phyloP scores from a whole-genome alignment of 2,888 invertebrate species.

The Spicauda simplicius region DNA sequence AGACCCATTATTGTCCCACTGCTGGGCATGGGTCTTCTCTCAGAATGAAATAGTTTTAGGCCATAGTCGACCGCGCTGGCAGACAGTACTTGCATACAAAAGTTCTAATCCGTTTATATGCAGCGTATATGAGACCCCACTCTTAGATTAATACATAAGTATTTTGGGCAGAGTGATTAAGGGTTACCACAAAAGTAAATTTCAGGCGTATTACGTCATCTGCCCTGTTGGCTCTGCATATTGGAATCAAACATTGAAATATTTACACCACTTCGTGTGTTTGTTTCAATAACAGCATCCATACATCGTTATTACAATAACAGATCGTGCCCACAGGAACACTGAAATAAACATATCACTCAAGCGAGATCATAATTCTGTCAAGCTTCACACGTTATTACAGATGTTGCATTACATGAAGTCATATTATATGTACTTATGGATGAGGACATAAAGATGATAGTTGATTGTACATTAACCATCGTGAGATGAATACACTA shows the following conservation, averaged over 20 bases:
- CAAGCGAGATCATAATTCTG: conserved; percentile 63
- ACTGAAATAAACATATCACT: conserved; percentile 62
- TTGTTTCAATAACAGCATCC: conserved; percentile 37
- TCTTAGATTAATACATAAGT: no score
- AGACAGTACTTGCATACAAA: no score
- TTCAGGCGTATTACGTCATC: neutral
- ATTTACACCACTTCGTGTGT: conserved; percentile 32
- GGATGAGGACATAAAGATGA: conserved; percentile 10
- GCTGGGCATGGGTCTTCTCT: no score
- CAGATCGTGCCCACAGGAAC: conserved; percentile 66
- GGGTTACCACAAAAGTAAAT: neutral
- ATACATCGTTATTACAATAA: conserved; percentile 48
- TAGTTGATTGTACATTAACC: neutral
- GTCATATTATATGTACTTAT: conserved; percentile 23
- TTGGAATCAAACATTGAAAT: conserved; percentile 33
- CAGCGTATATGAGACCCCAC: no score
- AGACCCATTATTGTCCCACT: no score
- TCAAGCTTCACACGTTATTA: conserved; percentile 47
- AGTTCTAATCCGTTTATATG: no score
- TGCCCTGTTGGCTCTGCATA: conserved; percentile 5
- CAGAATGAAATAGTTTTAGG: no score
- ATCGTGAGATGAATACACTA: neutral
- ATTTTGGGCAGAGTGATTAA: no score
- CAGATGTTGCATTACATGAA: conserved; percentile 25
- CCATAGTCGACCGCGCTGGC: no score